phyloP scores from a whole-genome alignment of 2,888 invertebrate species.

The Melanargia galathea region DNA sequence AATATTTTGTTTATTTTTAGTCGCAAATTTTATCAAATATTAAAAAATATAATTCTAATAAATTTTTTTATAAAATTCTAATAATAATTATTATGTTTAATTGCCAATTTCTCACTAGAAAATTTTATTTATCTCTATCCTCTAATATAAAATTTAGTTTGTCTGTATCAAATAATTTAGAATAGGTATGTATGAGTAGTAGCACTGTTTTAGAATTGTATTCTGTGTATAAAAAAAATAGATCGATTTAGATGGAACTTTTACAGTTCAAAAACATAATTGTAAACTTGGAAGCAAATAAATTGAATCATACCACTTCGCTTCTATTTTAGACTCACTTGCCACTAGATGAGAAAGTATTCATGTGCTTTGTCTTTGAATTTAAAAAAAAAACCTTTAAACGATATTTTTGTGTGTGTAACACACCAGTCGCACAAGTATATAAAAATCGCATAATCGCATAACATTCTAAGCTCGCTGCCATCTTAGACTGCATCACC shows the following conservation, averaged over 20 bases:
- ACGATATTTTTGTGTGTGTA: neutral
- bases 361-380: too few species aligned
- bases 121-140: neutral
- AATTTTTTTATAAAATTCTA: neutral
- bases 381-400: neutral
- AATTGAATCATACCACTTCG: too few species aligned
- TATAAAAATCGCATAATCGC: neutral
- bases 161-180: too few species aligned
- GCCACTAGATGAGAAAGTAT: too few species aligned
- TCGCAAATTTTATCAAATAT: neutral
- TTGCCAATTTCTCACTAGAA: slow-evolving; percentile 8
- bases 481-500: neutral
- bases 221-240: neutral
- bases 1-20: neutral
- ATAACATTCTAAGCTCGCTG: neutral
- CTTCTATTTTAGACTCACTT: too few species aligned
- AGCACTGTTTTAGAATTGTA: neutral
- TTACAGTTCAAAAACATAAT: neutral
- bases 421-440: neutral
- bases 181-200: neutral
- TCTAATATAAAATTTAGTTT: too few species aligned
- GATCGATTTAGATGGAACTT: neutral
- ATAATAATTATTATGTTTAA: neutral
- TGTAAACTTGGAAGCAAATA: too few species aligned
- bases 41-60: neutral